A percentile compares a stretch with the other conserved stretches of the same genome.
phyloP scores from a whole-genome alignment of 1,140 invertebrate species.

The Charaxes varanes region DNA sequence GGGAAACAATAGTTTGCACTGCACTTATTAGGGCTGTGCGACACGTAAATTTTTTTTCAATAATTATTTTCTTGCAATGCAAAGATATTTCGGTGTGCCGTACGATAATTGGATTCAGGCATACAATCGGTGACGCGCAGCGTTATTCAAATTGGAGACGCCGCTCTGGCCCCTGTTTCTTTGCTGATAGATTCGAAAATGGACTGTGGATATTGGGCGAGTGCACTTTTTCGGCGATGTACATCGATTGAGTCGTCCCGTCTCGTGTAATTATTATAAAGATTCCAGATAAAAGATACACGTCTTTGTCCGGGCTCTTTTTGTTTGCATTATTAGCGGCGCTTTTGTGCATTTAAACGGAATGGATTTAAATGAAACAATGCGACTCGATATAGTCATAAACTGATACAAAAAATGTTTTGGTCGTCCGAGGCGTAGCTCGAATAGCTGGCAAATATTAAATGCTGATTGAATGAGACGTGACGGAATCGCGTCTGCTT shows the following conservation, averaged over 20 bases:
- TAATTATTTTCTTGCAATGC: constrained; percentile 50
- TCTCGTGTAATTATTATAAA: constrained; percentile 68
- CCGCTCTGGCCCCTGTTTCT: constrained; percentile 9
- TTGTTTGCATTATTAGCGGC: constrained; percentile 24
- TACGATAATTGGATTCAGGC: constrained; percentile 55
- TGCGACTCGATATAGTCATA: constrained; percentile 19
- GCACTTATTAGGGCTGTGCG: constrained; percentile 38
- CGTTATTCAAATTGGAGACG: constrained; percentile 1
- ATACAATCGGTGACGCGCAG: constrained; percentile 14
- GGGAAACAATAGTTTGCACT: not conserved
- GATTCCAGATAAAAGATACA: constrained; percentile 52
- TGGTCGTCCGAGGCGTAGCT: too few relatives aligned
- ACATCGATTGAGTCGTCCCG: constrained; percentile 57
- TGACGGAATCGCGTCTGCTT: too few relatives aligned
- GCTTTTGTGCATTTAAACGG: constrained; percentile 19
- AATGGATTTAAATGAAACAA: constrained; percentile 19
- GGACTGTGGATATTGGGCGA: not conserved
- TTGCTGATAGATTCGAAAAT: constrained; percentile 4
- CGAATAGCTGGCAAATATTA: too few relatives aligned
- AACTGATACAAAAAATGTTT: too few relatives aligned
- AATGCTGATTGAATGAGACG: too few relatives aligned
- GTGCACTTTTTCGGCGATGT: constrained; percentile 12
- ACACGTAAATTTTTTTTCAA: constrained; percentile 38
- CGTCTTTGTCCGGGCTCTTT: constrained; percentile 36
- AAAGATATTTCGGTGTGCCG: constrained; percentile 53